phyloP scores from a whole-genome alignment of 2,888 invertebrate species.

The Coelogynopora nodosa region DNA sequence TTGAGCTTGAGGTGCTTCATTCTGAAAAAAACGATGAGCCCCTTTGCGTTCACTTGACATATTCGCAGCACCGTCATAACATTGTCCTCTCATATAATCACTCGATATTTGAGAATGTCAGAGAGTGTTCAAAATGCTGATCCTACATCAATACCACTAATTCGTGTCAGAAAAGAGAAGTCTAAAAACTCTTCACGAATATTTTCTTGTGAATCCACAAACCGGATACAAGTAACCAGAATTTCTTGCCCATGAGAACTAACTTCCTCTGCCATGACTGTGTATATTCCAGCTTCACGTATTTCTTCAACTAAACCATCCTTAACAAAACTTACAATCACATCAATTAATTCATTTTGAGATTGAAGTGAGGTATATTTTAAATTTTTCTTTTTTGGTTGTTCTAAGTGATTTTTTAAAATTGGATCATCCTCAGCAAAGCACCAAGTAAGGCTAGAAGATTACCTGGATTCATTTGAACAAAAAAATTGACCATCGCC shows the following conservation, averaged over 20 bases:
- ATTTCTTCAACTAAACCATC: not conserved
- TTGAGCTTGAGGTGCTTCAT: conserved; percentile 17
- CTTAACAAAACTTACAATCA: not conserved
- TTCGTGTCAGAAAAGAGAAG: not conserved
- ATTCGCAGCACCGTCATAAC: conserved; percentile 36
- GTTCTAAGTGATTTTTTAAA: not conserved
- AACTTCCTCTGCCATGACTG: conserved; percentile 22
- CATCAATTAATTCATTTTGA: not conserved
- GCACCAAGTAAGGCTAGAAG: not conserved
- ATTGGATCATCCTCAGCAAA: not conserved
- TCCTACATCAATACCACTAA: not conserved
- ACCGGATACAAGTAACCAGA: not conserved
- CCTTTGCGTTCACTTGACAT: conserved; percentile 30
- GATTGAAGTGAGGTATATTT: not conserved
- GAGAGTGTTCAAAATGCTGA: not conserved
- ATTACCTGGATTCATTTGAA: conserved; percentile 4
- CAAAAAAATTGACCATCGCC: not conserved
- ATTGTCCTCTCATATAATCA: conserved; percentile 1
- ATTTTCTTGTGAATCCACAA: conserved; percentile 5
- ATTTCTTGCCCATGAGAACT: conserved; percentile 1
- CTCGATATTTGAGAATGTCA: not conserved
- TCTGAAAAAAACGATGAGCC: not conserved
- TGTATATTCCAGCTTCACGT: not conserved
- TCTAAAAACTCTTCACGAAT: conserved; percentile 26
- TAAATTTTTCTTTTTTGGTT: not conserved